Evolutionary conservation across 2,888 invertebrate genomes (phyloP).

Genomic region (Callosobruchus maculatus): DNA sequence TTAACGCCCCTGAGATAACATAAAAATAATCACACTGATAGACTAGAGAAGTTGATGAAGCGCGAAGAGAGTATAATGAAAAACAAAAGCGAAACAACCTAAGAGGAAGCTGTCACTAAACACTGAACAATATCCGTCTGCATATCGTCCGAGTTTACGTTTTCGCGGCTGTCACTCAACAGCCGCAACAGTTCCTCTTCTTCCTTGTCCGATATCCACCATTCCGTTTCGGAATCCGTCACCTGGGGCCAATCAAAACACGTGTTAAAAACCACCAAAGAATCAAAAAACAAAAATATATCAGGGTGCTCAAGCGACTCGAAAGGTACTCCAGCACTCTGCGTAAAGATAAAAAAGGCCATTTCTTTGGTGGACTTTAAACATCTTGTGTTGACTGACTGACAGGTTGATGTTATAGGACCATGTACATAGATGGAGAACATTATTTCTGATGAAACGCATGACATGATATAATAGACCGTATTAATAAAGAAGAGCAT

Average conservation of each 20-base stretch:
- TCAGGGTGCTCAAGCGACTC: not conserved
- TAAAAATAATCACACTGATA: not conserved
- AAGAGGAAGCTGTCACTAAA: conserved; percentile 34
- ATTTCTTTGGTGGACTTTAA: conserved; percentile 50
- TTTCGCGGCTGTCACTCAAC: conserved; percentile 66
- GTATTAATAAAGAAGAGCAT: too few relatives aligned
- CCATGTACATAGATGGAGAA: conserved; percentile 12
- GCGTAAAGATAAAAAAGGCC: not conserved
- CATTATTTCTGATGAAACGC: not conserved
- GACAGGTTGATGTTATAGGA: conserved; percentile 27
- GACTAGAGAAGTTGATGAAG: not conserved
- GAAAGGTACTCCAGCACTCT: conserved; percentile 1
- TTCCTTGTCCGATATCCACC: conserved; percentile 76
- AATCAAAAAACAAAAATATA: conserved; percentile 2
- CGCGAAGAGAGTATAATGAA: not conserved
- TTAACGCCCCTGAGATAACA: not conserved
- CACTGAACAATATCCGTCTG: conserved; percentile 48
- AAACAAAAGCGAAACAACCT: conserved; percentile 6
- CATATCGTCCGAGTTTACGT: conserved; percentile 52
- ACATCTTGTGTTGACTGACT: conserved; percentile 39
- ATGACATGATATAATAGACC: too few relatives aligned
- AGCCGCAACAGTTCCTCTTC: conserved; percentile 68
- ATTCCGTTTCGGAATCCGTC: conserved; percentile 67
- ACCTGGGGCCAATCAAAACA: conserved; percentile 50
- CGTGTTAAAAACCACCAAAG: conserved; percentile 37